These are phyloP conservation scores for Micrastur ruficollis DNA, from an alignment of 2,797 vertebrate species.

Conservation along the genomic window DNA sequence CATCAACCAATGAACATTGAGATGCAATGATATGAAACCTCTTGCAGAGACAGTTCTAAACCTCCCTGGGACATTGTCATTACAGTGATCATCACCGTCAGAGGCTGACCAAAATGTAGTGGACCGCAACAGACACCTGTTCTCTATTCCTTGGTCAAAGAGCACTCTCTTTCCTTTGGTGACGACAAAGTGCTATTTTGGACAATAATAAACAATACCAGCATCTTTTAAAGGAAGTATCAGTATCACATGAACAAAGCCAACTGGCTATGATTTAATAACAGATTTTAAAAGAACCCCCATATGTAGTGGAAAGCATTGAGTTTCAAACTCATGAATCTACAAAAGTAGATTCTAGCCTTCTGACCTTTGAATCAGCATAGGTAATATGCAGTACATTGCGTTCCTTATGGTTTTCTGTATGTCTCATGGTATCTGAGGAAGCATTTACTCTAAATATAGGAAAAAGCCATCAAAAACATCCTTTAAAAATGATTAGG, in stretches of 20 bases:
- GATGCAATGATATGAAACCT: not conserved
- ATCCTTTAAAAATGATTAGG: not conserved
- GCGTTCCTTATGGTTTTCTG: not conserved
- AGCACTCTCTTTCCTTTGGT: not conserved
- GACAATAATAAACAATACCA: not conserved
- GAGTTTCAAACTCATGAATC: not conserved
- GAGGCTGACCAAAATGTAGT: not conserved
- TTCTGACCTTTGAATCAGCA: not conserved
- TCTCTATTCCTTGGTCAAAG: not conserved
- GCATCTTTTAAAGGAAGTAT: not conserved
- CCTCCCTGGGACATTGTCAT: not conserved
- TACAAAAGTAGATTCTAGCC: no score
- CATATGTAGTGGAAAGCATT: not conserved
- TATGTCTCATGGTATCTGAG: not conserved
- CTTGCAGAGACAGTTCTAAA: not conserved
- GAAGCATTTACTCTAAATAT: not conserved
- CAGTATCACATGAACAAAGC: not conserved
- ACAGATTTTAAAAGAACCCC: not conserved
- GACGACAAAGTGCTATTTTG: not conserved
- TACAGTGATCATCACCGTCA: fast-evolving
- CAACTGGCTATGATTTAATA: not conserved
- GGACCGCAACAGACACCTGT: not conserved
- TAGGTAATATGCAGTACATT: not conserved
- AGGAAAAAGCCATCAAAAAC: not conserved
- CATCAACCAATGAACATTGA: not conserved